These are phyloP conservation scores for Meles meles DNA, from an alignment of 2,113 vertebrate genomes.

Conservation along the genomic window DNA sequence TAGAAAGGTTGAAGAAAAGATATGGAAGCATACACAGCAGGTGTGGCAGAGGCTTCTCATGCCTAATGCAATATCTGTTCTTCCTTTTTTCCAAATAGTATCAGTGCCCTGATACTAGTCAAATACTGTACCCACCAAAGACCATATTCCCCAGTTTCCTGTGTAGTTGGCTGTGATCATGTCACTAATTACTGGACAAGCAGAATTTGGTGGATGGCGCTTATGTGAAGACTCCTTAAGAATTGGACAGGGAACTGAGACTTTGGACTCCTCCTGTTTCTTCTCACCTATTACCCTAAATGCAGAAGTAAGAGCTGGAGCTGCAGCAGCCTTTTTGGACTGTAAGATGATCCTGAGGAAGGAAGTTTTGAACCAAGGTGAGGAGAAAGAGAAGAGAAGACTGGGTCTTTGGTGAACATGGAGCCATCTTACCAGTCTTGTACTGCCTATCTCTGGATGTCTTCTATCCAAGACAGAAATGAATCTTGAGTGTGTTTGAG, in stretches of 20 bases:
- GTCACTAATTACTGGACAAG: not conserved
- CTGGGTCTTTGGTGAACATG: not conserved
- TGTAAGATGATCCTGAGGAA: not conserved
- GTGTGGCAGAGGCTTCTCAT: not conserved
- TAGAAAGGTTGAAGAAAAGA: not conserved
- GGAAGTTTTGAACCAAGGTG: not conserved
- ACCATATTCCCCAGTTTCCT: not conserved
- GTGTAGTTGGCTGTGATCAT: not conserved
- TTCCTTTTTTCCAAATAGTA: not conserved
- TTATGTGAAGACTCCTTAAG: not conserved
- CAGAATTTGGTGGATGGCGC: not conserved
- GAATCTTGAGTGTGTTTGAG: not conserved
- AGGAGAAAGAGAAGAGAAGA: not conserved
- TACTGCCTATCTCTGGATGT: not conserved
- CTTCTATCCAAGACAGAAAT: not conserved
- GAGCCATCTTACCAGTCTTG: not conserved
- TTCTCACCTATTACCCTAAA: not conserved
- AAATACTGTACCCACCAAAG: not conserved
- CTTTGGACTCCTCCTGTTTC: not conserved
- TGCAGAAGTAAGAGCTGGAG: not conserved
- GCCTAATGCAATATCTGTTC: not conserved
- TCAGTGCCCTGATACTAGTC: not conserved
- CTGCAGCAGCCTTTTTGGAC: not conserved
- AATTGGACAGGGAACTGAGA: not conserved
- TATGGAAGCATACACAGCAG: not conserved